Evolutionary conservation across 2,797 vertebrate genomes (phyloP).

Genomic region (Lagodon rhomboides): DNA sequence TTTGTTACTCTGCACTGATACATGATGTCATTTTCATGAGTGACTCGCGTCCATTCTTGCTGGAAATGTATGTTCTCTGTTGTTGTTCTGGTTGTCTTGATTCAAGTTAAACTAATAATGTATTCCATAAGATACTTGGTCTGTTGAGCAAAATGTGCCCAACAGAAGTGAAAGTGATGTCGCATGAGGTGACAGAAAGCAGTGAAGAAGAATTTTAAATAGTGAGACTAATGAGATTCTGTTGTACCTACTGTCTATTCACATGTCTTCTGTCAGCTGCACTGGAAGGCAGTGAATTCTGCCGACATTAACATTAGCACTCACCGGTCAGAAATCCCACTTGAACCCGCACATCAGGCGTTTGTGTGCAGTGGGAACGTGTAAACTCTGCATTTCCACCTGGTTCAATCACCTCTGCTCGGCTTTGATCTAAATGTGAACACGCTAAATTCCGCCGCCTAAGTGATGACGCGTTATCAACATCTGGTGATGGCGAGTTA

Average conservation of each 20-base stretch:
- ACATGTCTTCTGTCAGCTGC: not conserved
- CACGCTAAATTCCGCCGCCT: too few relatives aligned
- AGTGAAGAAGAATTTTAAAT: not conserved
- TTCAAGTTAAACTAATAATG: too few relatives aligned
- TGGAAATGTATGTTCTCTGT: not conserved
- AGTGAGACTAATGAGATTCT: not conserved
- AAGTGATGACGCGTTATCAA: too few relatives aligned
- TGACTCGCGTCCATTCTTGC: not conserved
- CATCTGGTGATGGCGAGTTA: too few relatives aligned
- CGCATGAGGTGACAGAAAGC: not conserved
- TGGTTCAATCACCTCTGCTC: too few relatives aligned
- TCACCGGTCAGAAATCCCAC: too few relatives aligned
- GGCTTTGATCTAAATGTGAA: too few relatives aligned
- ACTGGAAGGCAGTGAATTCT: not conserved
- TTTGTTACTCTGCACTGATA: not conserved
- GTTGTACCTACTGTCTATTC: not conserved
- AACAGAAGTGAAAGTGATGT: not conserved
- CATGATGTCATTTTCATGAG: constrained; percentile 8
- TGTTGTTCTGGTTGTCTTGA: not conserved
- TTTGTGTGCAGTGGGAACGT: too few relatives aligned
- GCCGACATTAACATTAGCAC: not conserved
- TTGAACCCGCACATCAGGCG: too few relatives aligned
- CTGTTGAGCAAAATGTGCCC: not conserved
- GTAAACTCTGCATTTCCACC: too few relatives aligned
- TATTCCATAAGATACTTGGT: not conserved